Evolutionary conservation across 1,140 invertebrate species (phyloP).

Genomic region (Drosophila setifemur): DNA sequence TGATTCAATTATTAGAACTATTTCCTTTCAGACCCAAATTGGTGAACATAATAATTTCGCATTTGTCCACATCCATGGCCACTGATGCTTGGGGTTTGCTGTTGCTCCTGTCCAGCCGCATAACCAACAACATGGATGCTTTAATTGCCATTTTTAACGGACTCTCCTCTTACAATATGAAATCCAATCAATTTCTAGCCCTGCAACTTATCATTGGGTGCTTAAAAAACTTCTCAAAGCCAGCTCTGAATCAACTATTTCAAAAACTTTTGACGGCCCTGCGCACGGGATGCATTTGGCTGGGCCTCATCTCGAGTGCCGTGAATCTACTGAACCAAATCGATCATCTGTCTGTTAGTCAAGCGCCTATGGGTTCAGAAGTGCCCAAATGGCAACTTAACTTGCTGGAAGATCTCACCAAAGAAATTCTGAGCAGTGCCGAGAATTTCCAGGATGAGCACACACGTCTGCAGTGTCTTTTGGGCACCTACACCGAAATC

Average conservation of each 20-base stretch:
- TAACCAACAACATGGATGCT: slow-evolving; percentile 71
- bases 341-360: slow-evolving; percentile 46
- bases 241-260: slow-evolving; percentile 69
- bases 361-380: slow-evolving; percentile 17
- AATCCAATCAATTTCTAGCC: slow-evolving; percentile 58
- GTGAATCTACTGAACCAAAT: slow-evolving; percentile 56
- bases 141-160: slow-evolving; percentile 61
- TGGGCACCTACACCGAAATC: slow-evolving; percentile 67
- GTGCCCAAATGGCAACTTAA: slow-evolving; percentile 35
- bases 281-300: slow-evolving; percentile 54
- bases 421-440: slow-evolving; percentile 2
- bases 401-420: slow-evolving; percentile 41
- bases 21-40: slow-evolving; percentile 48
- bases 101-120: slow-evolving; percentile 59
- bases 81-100: slow-evolving; percentile 78
- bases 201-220: slow-evolving; percentile 57
- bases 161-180: slow-evolving; percentile 65
- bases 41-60: slow-evolving; percentile 67
- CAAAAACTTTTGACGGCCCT: slow-evolving; percentile 40
- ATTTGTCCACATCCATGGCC: slow-evolving; percentile 68
- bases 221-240: slow-evolving; percentile 57
- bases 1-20: neutral
- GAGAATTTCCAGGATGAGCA: slow-evolving; percentile 52
- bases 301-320: slow-evolving; percentile 54
- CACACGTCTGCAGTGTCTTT: slow-evolving; percentile 42